Conservation (phyloP, 92 coral and sea anemone species). For the Pocillopora meandrina region DNA sequence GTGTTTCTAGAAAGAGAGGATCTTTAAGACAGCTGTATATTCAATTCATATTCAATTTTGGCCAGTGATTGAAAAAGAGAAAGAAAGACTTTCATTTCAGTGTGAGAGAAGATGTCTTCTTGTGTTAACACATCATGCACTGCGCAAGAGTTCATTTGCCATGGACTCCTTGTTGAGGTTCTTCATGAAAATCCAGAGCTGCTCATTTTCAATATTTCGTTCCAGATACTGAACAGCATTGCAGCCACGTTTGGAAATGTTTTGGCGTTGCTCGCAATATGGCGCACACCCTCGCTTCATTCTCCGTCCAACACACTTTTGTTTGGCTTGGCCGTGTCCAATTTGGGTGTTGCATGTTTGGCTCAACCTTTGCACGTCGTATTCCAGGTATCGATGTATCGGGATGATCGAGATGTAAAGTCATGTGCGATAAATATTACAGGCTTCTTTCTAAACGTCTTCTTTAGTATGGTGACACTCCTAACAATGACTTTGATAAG, state of each 20-base stretch:
- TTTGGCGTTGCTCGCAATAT: conserved; percentile 20
- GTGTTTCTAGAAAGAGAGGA: too few relatives aligned
- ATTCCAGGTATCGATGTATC: not conserved
- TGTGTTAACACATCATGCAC: not conserved
- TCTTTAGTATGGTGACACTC: conserved; percentile 1
- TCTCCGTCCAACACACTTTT: not conserved
- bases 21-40: too few relatives aligned
- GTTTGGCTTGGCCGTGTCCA: conserved; percentile 23
- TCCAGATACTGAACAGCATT: conserved; percentile 4
- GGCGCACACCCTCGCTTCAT: conserved; percentile 27
- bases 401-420: not conserved
- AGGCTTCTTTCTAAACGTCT: not conserved
- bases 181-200: not conserved
- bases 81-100: not conserved
- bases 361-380: conserved; percentile 7
- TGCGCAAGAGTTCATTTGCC: not conserved
- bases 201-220: not conserved
- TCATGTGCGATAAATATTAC: not conserved
- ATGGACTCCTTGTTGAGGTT: not conserved
- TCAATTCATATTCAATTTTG: not conserved
- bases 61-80: not conserved
- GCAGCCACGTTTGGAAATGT: conserved; percentile 9
- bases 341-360: conserved; percentile 12
- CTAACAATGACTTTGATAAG: not conserved
- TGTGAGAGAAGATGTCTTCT: not conserved